These are phyloP conservation scores for Leptinotarsa lineolata DNA, from an alignment of 1,140 invertebrate species.

Conservation along the genomic window DNA sequence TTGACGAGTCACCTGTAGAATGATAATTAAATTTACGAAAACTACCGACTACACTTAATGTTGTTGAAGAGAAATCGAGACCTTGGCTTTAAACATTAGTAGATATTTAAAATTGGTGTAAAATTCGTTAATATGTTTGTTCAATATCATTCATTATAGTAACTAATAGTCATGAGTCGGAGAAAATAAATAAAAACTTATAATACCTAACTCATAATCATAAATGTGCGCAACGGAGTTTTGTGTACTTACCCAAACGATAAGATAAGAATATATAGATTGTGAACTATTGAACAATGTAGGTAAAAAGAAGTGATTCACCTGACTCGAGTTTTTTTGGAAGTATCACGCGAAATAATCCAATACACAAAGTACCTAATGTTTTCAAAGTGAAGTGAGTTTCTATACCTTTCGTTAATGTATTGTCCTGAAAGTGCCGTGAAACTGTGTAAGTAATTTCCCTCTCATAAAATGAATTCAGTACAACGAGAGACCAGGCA, in stretches of 20 bases:
- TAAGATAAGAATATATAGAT: slow-evolving; percentile 24
- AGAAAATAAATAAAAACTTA: too few relatives aligned
- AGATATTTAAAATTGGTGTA: background rate
- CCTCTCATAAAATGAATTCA: slow-evolving; percentile 13
- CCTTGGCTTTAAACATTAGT: background rate
- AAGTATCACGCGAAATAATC: background rate
- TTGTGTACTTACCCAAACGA: slow-evolving; percentile 13
- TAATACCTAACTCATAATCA: too few relatives aligned
- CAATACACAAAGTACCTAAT: too few relatives aligned
- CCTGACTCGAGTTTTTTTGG: slow-evolving; percentile 2
- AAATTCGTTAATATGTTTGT: background rate
- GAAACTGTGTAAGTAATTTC: background rate
- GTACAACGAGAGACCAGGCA: background rate
- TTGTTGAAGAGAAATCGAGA: slow-evolving; percentile 2
- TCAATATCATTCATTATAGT: too few relatives aligned
- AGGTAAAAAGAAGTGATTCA: slow-evolving; percentile 8
- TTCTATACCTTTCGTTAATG: background rate
- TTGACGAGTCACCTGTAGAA: background rate
- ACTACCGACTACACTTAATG: background rate
- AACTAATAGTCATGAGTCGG: too few relatives aligned
- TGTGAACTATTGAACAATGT: background rate
- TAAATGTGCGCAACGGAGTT: slow-evolving; percentile 1
- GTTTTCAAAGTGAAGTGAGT: too few relatives aligned
- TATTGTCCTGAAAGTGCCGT: background rate
- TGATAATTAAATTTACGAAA: background rate